Base-by-base conservation (phyloP, 2,888 invertebrate species). In the Mythimna lalbum region DNA sequence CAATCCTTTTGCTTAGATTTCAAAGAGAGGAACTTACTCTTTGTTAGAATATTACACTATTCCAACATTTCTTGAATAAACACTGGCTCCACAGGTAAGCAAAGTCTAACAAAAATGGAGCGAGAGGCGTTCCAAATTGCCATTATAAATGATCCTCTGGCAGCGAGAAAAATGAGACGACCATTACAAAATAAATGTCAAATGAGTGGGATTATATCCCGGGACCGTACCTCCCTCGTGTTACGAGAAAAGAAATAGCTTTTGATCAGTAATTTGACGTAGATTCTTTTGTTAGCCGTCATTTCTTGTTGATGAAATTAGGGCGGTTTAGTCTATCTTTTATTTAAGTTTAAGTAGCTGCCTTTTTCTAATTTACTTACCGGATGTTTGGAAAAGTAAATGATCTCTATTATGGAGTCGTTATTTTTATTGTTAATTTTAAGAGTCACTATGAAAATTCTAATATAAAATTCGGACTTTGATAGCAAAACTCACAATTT, bases 111-210 rank as follows among this genome's bases (percentile, higher is more conserved):
- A 39, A 82, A 67, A 69, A 80, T 66, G 63, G 63, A 67, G 50
- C 62, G 31, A 17, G 31, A 70, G 36, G 27, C 67, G 71, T 73
- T 80, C 78, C 62, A 61, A 77, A 83, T 77, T 63, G 78, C 73
- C 68, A 76, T 84, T 80, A 86, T 85, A 81, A 87, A 86, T 84
- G 81, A 79, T 70, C 71, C 66, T 67, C 33, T 56, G 64, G 55
- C 64, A 67, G 63, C 6, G 55, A 66, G 79, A 79, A 74, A 80
- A 84, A 83, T 81, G 69, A 73, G 60, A 5, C 50, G 70, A 62
- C 78, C 68, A 67, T 83, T 77, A 69, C 76, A 72, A 86, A 86
- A 86, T 82, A 83, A 84, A 86, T 81, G 86, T 86, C 81, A 81
- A 82, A 84, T 78, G 75, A 69, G 60, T 47, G 52, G 70, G 68